Base-by-base conservation (phyloP, 1,140 invertebrate species). In the Caenorhabditis inopinata region DNA sequence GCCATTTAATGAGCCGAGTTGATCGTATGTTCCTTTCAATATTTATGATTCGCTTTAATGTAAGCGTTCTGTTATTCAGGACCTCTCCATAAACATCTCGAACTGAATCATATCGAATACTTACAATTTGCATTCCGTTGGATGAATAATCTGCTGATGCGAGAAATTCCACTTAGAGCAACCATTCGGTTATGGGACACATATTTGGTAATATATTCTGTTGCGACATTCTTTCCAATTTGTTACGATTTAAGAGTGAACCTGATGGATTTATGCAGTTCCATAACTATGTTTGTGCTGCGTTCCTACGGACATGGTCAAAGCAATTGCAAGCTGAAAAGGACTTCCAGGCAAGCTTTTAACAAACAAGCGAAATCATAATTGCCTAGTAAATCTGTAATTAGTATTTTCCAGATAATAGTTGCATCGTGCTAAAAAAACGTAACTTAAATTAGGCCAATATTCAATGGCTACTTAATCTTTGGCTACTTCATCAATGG, bases 61-160 rank as follows among this genome's bases (percentile, higher is more conserved):
- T 82, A 18, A n/a, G 25, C 46, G 18, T n/a, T n/a, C n/a, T 82
- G 25, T 25, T 78, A 53, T 84, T 42, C 25, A 86, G 85, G 46
- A 4, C 47, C 53, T 25, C 76, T 85, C 16, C 95, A 98, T 90
- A 92, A 93, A 85, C 97, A 99, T 90, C 91, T 99, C 76, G 93
- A 95, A 89, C 91, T 92, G 25, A 95, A 99, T 88, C 93, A 94
- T 78, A 95, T 99, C 32, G 96, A 98, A 91, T 99, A 98, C 91
- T 91, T 99, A 27, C 97, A 99, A 91, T 99, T 99, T 90, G 96
- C 97, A 5, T 99, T 99, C 90, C 93, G 97, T n/a, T 99, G 97
- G 97, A 97, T 99, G 94, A 99, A 99, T 90, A 99, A 99, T 91
- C 91, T 99, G 73, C 90, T 99, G 80, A 99, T 98, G 85, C 91